A percentile compares a stretch with the other conserved stretches of the same genome.
Evolutionary conservation across 2,797 vertebrate genomes (phyloP).

Genomic region (Sciurus carolinensis): DNA sequence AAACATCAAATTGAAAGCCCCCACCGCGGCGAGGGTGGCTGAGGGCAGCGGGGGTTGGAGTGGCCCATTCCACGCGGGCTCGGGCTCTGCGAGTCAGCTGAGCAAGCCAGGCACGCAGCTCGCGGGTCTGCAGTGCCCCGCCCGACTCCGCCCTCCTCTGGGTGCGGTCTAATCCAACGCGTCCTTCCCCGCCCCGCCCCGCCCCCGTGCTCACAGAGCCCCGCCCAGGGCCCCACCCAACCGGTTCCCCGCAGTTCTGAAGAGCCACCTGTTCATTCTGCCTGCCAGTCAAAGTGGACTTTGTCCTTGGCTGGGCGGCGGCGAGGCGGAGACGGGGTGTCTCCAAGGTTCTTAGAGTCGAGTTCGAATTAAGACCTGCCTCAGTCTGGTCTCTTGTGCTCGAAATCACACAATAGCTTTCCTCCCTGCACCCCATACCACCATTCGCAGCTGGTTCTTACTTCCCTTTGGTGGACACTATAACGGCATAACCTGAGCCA

Average conservation of each 20-base stretch:
- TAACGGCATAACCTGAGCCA: background rate
- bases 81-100: no score
- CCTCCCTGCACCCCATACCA: background rate
- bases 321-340: background rate
- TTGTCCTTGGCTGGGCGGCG: background rate
- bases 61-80: rapidly evolving
- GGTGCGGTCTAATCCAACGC: background rate
- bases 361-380: background rate
- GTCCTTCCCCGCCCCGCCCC: background rate
- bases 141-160: background rate
- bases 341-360: background rate
- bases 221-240: rapidly evolving
- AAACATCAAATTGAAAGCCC: background rate
- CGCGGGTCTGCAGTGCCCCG: rapidly evolving
- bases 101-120: rapidly evolving
- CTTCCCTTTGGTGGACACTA: background rate
- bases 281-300: rapidly evolving
- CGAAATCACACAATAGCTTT: background rate
- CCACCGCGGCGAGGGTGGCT: no score
- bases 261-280: rapidly evolving
- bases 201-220: rapidly evolving
- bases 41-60: background rate
- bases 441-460: background rate
- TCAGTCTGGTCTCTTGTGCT: background rate
- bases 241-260: rapidly evolving